These are phyloP conservation scores for Archegozetes longisetosus DNA, from an alignment of 1,140 invertebrate genomes.

Conservation along the genomic window DNA sequence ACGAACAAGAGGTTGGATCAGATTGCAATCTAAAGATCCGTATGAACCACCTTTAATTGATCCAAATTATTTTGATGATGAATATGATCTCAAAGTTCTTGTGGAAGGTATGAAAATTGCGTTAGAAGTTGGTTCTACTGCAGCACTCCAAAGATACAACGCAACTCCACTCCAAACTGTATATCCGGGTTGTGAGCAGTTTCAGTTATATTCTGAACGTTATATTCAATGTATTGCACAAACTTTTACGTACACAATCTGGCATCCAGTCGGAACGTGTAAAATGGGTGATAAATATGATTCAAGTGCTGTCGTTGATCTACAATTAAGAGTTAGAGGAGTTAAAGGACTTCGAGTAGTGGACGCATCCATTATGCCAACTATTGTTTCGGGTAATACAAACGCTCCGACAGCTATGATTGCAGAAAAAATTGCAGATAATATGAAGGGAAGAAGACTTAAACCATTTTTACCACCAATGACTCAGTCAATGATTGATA, in stretches of 20 bases:
- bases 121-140: no score
- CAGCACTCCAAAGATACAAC: no score
- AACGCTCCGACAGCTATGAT: slow-evolving; percentile 40
- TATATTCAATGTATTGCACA: no score
- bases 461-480: neutral
- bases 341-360: slow-evolving; percentile 19
- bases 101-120: no score
- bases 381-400: slow-evolving; percentile 29
- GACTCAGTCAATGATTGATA: neutral
- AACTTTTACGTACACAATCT: no score
- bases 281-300: no score
- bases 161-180: no score
- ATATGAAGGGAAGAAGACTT: slow-evolving; percentile 23
- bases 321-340: no score
- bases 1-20: slow-evolving; percentile 49
- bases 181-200: no score
- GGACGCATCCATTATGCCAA: slow-evolving; percentile 22
- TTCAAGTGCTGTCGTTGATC: no score
- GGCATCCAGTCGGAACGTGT: no score
- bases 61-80: slow-evolving; percentile 69
- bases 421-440: slow-evolving; percentile 34
- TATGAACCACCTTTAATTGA: slow-evolving; percentile 55
- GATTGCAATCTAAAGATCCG: slow-evolving; percentile 37
- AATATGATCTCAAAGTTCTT: slow-evolving; percentile 58
- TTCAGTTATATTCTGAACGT: no score